phyloP scores from a whole-genome alignment of 2,888 invertebrate genomes.

The Nemoura dubitans region DNA sequence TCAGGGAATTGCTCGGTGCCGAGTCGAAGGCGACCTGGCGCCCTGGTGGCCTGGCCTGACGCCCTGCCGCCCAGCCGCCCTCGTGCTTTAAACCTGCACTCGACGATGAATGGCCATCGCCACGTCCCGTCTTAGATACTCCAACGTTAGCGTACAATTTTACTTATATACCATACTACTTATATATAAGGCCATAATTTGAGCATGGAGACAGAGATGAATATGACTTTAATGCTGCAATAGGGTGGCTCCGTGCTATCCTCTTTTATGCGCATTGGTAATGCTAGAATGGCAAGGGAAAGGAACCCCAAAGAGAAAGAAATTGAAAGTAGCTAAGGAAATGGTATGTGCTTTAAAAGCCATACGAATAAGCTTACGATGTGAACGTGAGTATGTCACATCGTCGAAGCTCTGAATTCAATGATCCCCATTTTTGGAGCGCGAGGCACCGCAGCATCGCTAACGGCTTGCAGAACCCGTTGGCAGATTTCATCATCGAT shows the following conservation, averaged over 20 bases:
- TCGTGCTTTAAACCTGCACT: not conserved
- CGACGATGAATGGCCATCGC: not conserved
- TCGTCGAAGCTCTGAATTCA: not conserved
- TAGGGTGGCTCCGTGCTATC: not conserved
- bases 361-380: conserved; percentile 7
- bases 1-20: not conserved
- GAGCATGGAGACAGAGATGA: not conserved
- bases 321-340: not conserved
- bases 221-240: not conserved
- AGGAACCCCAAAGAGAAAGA: not conserved
- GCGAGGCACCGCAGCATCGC: not conserved
- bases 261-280: not conserved
- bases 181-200: not conserved
- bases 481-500: not conserved
- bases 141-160: too few relatives aligned
- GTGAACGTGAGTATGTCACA: not conserved
- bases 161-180: not conserved
- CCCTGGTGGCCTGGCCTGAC: not conserved
- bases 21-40: not conserved
- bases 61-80: not conserved
- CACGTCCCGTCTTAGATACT: not conserved
- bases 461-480: not conserved
- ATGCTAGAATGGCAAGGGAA: not conserved
- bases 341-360: conserved; percentile 5
- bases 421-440: not conserved